Evolutionary conservation across 2,888 invertebrate genomes (phyloP), one percentile per base, ranked within the genome.

Genomic region (Holacanthella duospinosa): DNA sequence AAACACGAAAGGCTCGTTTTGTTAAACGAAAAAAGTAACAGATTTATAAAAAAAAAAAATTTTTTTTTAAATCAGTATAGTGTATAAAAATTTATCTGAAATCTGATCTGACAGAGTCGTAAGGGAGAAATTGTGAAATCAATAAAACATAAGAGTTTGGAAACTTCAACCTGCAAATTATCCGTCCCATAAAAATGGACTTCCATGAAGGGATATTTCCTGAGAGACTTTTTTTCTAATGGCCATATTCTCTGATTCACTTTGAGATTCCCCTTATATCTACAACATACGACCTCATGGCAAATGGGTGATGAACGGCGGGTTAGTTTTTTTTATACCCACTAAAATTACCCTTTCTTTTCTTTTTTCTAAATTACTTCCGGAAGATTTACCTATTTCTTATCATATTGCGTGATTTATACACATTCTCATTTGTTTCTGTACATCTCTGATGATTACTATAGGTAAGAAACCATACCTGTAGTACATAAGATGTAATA

Each of bases 121-220:
- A 64, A 60, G 63, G 63, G 63, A 65, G 66, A 69, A 67, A 69
- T 69, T 67, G 66, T 62, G 64, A 63, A 69, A 69, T 69, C 69
- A 65, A 69, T 67, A 66, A 62, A 56, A 56, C 12, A 53, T 3
- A 12, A 26, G 12, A 25, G 27, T 25, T 26, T 26, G 27, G 24
- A 9, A 25, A 25, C 26, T 16, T 36, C 36, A 36, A 36, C 36
- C 36, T 36, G 36, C 36, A 36, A n/a, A 36, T 36, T 36, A 36
- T 36, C 36, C 36, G 16, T 36, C 36, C 36, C 36, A 36, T 36
- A 36, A 36, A 36, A 36, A 36, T 36, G 36, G 36, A 36, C 36
- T 36, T 36, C 16, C n/a, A n/a, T n/a, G n/a, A n/a, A n/a, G n/a
- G n/a, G n/a, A 16, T 21, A 9, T 9, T 48, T 48, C 19, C 48